Conservation (phyloP, 2,888 invertebrate genomes). For the Spilarctia lutea region DNA sequence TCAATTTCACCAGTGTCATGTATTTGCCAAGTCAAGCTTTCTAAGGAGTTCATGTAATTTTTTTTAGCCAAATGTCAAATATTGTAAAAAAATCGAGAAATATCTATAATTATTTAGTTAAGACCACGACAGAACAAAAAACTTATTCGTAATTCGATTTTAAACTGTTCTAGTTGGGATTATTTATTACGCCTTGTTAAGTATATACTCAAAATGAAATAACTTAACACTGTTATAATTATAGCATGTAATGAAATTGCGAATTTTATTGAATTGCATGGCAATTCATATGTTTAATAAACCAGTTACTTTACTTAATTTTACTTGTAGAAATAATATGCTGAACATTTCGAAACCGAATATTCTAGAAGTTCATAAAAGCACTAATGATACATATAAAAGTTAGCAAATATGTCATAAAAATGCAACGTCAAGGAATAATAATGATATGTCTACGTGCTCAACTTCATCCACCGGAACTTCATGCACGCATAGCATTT, state of each 20-base stretch:
- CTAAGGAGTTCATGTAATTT: background rate
- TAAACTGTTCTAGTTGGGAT: background rate
- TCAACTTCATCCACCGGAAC: background rate
- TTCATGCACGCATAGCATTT: background rate
- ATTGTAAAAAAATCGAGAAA: background rate
- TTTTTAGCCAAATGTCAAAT: background rate
- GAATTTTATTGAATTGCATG: too few species aligned
- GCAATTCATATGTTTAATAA: too few species aligned
- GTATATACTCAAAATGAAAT: background rate
- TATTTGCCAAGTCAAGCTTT: background rate
- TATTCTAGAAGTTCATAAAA: background rate
- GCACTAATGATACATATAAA: background rate
- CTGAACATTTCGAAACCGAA: background rate
- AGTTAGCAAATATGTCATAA: background rate
- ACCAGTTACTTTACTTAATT: background rate
- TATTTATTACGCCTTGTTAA: background rate
- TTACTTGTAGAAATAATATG: background rate
- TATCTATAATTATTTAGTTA: background rate
- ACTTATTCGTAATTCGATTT: background rate
- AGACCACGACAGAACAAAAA: too few species aligned
- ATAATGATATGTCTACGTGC: background rate
- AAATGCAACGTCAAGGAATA: conserved; percentile 5
- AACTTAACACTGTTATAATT: background rate
- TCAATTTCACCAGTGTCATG: background rate
- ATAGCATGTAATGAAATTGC: too few species aligned